Percentiles rank a stretch among this genome's conserved stretches.
Conservation (phyloP, 2,113 vertebrate species). For the Psittacula cyanocephala region DNA sequence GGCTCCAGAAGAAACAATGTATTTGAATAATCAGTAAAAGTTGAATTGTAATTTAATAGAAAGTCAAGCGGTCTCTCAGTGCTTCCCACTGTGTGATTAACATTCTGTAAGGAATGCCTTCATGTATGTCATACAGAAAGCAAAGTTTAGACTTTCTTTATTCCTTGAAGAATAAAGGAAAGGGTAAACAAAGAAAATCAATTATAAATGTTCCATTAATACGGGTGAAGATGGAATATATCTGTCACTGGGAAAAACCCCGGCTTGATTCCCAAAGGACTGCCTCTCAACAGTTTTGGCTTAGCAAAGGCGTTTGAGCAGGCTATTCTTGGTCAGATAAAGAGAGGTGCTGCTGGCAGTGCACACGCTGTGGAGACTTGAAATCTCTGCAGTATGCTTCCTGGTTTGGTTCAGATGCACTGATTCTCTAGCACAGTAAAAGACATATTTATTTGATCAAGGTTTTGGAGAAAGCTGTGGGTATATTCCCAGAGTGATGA, state of each 20-base stretch:
- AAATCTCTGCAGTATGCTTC: conserved; percentile 23
- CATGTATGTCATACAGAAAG: not conserved
- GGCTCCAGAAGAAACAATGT: not conserved
- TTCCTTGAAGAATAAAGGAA: not conserved
- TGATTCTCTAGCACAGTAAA: not conserved
- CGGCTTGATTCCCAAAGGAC: not conserved
- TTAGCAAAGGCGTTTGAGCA: not conserved
- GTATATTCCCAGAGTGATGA: not conserved
- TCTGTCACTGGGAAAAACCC: conserved; percentile 35
- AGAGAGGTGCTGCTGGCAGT: not conserved
- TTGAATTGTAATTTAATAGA: not conserved
- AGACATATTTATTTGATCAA: conserved; percentile 28
- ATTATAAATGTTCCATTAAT: conserved; percentile 17
- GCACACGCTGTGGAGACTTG: not conserved
- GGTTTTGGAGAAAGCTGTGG: not conserved
- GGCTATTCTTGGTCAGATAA: conserved; percentile 40
- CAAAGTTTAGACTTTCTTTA: not conserved
- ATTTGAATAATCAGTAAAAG: not conserved
- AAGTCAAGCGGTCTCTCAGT: not conserved
- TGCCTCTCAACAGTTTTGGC: conserved; percentile 9
- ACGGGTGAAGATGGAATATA: conserved; percentile 5
- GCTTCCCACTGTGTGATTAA: not conserved
- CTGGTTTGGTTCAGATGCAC: not conserved
- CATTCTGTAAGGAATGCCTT: not conserved
- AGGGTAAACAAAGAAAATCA: conserved; percentile 26